phyloP scores from a whole-genome alignment of 2,797 vertebrate species.

The Pangasius macronema region DNA sequence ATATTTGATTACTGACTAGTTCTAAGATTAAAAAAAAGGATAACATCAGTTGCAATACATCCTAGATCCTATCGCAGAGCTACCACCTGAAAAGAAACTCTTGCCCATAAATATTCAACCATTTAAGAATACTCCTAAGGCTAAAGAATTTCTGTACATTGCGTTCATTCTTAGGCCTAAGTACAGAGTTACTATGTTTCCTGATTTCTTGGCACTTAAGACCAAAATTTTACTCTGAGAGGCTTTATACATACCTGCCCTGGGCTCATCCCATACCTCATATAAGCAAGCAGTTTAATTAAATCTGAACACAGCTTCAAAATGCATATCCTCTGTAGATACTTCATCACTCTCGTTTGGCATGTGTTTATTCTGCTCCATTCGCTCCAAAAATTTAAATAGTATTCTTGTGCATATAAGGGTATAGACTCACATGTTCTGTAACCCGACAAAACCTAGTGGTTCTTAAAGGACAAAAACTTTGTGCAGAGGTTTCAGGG shows the following conservation, averaged over 20 bases:
- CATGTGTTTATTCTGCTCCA: slow-evolving; percentile 76
- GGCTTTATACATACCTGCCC: slow-evolving; percentile 64
- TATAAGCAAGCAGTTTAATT: slow-evolving; percentile 67
- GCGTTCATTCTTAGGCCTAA: background rate
- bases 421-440: slow-evolving; percentile 63
- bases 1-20: slow-evolving; percentile 2
- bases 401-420: slow-evolving; percentile 77
- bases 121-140: background rate
- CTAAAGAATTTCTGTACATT: background rate
- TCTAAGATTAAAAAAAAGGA: background rate
- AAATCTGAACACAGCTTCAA: slow-evolving; percentile 61
- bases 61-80: background rate
- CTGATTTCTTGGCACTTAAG: background rate
- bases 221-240: background rate
- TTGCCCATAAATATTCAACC: background rate
- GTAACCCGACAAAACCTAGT: slow-evolving; percentile 72
- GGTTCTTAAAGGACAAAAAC: slow-evolving; percentile 68
- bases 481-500: slow-evolving; percentile 77
- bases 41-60: background rate
- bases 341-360: slow-evolving; percentile 71
- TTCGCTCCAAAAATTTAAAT: slow-evolving; percentile 67
- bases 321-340: slow-evolving; percentile 62
- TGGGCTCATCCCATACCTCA: slow-evolving; percentile 64
- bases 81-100: background rate
- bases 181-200: slow-evolving; percentile 57